Base-by-base conservation (phyloP, 1,140 invertebrate species). In the Drosophila oshimai region DNA sequence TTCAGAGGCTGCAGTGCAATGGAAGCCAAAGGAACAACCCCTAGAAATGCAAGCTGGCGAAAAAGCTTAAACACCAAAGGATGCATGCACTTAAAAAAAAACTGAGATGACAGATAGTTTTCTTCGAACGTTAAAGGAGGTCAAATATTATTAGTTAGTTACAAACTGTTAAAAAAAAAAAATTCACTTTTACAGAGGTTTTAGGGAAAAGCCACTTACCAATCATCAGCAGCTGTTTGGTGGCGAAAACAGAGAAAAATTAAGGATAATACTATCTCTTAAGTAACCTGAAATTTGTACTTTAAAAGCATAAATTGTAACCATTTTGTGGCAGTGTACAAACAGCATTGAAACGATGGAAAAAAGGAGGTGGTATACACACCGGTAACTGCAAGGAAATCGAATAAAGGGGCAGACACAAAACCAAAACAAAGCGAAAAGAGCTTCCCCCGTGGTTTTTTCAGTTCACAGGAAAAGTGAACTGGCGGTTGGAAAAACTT, bases 341-440 rank as follows among this genome's bases (percentile, higher is more conserved):
- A 12, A 20, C 0, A 6, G 6, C 9, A 28, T 42, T 37, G 12
- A 45, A 45, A 15, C 31, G 42, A 42, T 29, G 17, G 34, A 15
- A 26, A 42, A 28, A 3, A 50, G 29, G 12, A 64, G 51, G 36
- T 51, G 42, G 28, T 41, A 22, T 51, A 55, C 58, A 44, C 36
- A 42, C 62, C 68, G 75, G 62, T 54, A 79, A 74, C 73, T 49
- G 50, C 55, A 39, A 39, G 37, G 45, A 73, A 70, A 83, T 75
- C 49, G 53, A 80, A 80, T 70, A 62, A 75, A 61, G 28, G 13
- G 60, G 28, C 50, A 33, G 44, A 33, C 42, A 49, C 29, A 49
- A 49, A 50, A 70, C 39, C 33, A 36, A 45, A 57, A 50, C 34
- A 50, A 51, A 49, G 18, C 65, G 15, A 28, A 42, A 31, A 49